Percentiles rank a stretch among this genome's conserved stretches.
These are phyloP conservation scores for Agelas oroides DNA, from an alignment of 37 sponge, comb jelly and placozoan species.

Conservation along the genomic window DNA sequence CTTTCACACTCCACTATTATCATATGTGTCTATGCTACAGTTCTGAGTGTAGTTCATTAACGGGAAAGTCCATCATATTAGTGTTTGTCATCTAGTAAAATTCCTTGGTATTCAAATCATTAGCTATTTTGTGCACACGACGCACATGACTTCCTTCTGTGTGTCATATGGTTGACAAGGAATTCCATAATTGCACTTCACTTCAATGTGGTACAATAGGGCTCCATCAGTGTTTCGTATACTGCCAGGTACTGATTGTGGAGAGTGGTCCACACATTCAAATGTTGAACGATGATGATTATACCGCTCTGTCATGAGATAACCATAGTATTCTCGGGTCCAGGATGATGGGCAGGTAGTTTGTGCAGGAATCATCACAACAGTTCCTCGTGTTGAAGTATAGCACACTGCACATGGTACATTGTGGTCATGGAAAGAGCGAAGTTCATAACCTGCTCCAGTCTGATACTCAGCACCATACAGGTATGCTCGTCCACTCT, in stretches of 20 bases:
- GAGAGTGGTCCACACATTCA: conserved; percentile 63
- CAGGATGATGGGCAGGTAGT: conserved; percentile 42
- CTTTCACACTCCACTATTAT: too few relatives aligned
- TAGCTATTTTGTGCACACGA: conserved; percentile 56
- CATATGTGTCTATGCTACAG: too few relatives aligned
- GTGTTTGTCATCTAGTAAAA: too few relatives aligned
- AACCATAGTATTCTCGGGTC: conserved; percentile 71
- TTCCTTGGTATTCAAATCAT: too few relatives aligned
- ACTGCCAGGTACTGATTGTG: conserved; percentile 33
- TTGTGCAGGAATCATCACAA: conserved; percentile 53
- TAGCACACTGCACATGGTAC: conserved; percentile 69
- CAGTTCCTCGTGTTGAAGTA: conserved; percentile 21
- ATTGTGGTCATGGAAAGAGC: conserved; percentile 5
- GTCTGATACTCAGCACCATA: conserved; percentile 48
- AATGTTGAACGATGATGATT: conserved; percentile 19
- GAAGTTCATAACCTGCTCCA: conserved; percentile 53
- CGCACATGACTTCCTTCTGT: conserved; percentile 61
- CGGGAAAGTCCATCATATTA: too few relatives aligned
- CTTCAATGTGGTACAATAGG: conserved; percentile 52
- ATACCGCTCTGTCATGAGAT: conserved; percentile 35
- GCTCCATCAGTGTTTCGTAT: conserved; percentile 28
- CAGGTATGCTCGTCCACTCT: background rate
- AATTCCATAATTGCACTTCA: conserved; percentile 34
- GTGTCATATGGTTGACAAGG: conserved; percentile 63
- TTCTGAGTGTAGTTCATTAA: too few relatives aligned